phyloP scores from a whole-genome alignment of 2,113 vertebrate species.

The Rhagologus leucostigma region DNA sequence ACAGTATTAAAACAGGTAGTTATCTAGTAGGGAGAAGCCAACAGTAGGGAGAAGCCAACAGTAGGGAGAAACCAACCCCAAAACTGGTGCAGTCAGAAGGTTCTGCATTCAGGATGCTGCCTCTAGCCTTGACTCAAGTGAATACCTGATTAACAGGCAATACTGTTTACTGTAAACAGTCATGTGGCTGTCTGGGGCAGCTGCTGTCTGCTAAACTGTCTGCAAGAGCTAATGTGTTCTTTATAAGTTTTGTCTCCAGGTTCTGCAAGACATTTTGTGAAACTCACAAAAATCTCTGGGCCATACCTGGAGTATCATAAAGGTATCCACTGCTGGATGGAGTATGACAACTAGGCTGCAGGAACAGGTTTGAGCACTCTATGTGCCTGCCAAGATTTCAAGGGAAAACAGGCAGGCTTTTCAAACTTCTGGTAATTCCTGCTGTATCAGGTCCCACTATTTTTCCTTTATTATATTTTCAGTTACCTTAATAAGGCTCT shows the following conservation, averaged over 20 bases:
- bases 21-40: neutral
- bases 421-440: slow-evolving; percentile 20
- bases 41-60: no score
- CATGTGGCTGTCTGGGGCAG: neutral
- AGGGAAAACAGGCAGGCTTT: slow-evolving; percentile 30
- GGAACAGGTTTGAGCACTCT: slow-evolving; percentile 12
- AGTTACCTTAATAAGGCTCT: slow-evolving; percentile 56
- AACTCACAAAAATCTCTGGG: slow-evolving; percentile 11
- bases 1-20: neutral
- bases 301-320: neutral
- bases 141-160: neutral
- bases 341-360: neutral
- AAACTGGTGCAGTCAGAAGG: neutral
- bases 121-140: neutral
- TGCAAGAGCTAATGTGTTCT: neutral
- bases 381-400: slow-evolving; percentile 31
- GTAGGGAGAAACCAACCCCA: no score
- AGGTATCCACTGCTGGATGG: neutral
- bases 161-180: neutral
- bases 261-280: slow-evolving; percentile 7
- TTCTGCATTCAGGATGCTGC: neutral
- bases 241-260: slow-evolving; percentile 33
- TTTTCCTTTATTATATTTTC: slow-evolving; percentile 25
- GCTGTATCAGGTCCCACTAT: neutral
- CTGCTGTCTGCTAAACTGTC: slow-evolving; percentile 7